These are phyloP conservation scores for Motacilla tschutschensis DNA, from an alignment of 2,113 vertebrate genomes.

Conservation along the genomic window DNA sequence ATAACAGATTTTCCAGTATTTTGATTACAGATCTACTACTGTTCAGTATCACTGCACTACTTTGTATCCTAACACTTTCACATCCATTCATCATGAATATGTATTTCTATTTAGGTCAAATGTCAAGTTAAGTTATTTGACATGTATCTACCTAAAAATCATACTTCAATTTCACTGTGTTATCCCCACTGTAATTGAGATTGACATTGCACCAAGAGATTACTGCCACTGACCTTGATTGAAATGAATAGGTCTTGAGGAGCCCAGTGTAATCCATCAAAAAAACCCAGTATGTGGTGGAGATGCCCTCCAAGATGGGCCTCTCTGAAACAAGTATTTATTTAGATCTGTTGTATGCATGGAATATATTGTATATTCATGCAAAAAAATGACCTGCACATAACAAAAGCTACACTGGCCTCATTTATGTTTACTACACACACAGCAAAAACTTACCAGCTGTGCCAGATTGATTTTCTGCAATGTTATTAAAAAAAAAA, in stretches of 20 bases:
- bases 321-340: neutral
- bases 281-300: neutral
- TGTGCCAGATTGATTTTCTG: neutral
- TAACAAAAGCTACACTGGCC: neutral
- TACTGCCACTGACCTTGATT: neutral
- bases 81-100: neutral
- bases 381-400: neutral
- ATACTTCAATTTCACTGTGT: neutral
- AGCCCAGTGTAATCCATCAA: neutral
- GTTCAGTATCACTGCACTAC: neutral
- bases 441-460: neutral
- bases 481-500: fast-evolving
- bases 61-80: neutral
- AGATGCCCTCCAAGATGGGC: neutral
- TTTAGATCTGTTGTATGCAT: neutral
- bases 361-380: neutral
- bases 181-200: neutral
- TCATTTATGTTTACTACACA: neutral
- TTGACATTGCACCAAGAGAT: neutral
- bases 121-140: neutral
- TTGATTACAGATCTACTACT: neutral
- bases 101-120: neutral
- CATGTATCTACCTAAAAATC: neutral
- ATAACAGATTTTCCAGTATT: neutral
- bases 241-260: neutral